Percentiles rank a stretch among this genome's conserved stretches.
Conservation (phyloP, 2,113 vertebrate species). For the Taurulus bubalis region DNA sequence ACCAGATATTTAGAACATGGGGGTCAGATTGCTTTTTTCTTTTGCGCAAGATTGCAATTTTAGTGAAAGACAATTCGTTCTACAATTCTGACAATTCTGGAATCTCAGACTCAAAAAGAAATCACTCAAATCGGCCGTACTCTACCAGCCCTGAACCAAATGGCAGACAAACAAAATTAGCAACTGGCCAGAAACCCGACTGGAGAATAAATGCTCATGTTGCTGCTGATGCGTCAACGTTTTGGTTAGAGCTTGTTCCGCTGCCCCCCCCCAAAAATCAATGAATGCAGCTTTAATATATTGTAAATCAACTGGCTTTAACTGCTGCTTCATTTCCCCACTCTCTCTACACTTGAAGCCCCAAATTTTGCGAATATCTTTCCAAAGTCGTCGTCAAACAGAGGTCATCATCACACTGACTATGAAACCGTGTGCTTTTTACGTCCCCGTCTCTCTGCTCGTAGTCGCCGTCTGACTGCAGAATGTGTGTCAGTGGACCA, state of each 20-base stretch:
- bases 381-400: neutral
- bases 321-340: neutral
- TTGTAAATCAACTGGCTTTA: neutral
- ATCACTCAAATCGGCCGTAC: neutral
- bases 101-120: neutral
- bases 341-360: neutral
- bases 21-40: too few relatives aligned
- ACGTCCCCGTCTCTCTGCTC: conserved; percentile 11
- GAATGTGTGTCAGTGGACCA: conserved; percentile 79
- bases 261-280: neutral
- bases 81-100: too few relatives aligned
- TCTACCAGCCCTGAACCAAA: neutral
- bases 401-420: conserved; percentile 18
- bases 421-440: neutral
- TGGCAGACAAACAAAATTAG: neutral
- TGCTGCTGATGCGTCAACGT: neutral
- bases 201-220: neutral
- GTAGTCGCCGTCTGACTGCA: conserved; percentile 7
- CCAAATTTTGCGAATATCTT: neutral
- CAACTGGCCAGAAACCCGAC: neutral
- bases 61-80: neutral
- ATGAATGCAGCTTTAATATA: neutral
- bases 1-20: too few relatives aligned
- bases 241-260: neutral
- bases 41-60: too few relatives aligned